These are phyloP conservation scores for Papilio helenus DNA, from an alignment of 1,140 invertebrate species.

Conservation along the genomic window DNA sequence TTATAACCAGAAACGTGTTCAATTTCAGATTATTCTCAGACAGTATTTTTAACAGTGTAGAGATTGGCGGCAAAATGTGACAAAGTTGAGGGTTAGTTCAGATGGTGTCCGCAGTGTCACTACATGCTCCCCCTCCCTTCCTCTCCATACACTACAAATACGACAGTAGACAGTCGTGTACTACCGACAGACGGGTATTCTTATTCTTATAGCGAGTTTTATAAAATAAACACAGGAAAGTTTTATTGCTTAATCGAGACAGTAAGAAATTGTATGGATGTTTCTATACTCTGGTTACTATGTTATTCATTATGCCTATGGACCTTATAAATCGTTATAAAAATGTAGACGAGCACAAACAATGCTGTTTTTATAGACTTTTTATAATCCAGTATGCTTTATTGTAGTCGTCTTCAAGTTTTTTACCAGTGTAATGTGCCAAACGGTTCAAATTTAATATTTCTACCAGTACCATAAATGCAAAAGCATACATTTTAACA, in stretches of 20 bases:
- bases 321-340: not conserved
- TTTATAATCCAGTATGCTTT: not conserved
- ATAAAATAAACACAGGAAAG: not conserved
- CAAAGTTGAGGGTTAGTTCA: no score
- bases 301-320: not conserved
- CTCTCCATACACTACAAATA: not conserved
- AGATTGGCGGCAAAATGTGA: no score
- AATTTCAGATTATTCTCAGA: no score
- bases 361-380: not conserved
- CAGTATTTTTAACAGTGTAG: no score
- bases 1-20: no score
- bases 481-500: constrained; percentile 30
- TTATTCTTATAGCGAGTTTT: not conserved
- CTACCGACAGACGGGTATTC: not conserved
- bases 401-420: not conserved
- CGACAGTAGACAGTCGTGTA: not conserved
- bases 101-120: not conserved
- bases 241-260: not conserved
- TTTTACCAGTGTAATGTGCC: not conserved
- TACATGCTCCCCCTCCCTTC: not conserved
- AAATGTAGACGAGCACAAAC: not conserved
- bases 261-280: not conserved
- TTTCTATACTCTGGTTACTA: not conserved
- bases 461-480: constrained; percentile 22
- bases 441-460: not conserved